Conservation (phyloP, 2,113 vertebrate genomes). For the Ammodytes marinus region DNA sequence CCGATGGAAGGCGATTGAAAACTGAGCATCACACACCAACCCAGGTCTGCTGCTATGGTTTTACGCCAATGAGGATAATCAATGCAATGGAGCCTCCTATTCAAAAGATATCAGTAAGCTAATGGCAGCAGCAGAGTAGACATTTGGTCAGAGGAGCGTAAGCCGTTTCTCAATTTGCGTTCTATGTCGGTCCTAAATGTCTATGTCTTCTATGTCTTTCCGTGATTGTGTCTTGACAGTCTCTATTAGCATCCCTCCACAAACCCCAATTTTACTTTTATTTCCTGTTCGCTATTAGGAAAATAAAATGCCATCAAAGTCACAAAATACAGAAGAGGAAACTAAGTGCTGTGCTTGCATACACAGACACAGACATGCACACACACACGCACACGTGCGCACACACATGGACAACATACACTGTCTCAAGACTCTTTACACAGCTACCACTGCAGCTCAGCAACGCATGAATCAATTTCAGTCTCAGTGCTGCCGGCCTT, state of each 20-base stretch:
- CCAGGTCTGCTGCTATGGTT: slow-evolving; percentile 5
- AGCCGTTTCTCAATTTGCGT: too few species aligned
- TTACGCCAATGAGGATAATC: slow-evolving; percentile 35
- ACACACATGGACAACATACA: slow-evolving; percentile 9
- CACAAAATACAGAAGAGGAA: slow-evolving; percentile 32
- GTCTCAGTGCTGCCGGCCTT: slow-evolving; percentile 37
- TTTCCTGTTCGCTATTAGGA: slow-evolving; percentile 19
- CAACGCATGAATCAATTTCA: slow-evolving; percentile 41
- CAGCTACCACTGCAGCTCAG: slow-evolving; percentile 38
- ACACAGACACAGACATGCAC: slow-evolving; percentile 13
- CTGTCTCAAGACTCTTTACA: not conserved
- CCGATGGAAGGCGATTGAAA: not conserved
- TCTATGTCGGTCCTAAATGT: too few species aligned
- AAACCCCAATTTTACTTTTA: not conserved
- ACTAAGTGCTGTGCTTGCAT: slow-evolving; percentile 35
- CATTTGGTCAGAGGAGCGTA: slow-evolving; percentile 3
- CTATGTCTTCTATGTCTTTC: not conserved
- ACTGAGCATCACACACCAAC: not conserved
- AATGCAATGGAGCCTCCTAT: slow-evolving; percentile 2
- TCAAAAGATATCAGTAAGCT: not conserved
- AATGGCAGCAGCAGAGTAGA: slow-evolving; percentile 5
- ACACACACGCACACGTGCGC: slow-evolving; percentile 1
- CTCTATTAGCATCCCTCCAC: not conserved
- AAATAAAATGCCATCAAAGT: slow-evolving; percentile 27
- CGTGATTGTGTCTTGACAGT: slow-evolving; percentile 1